Evolutionary conservation across 2,888 invertebrate species (phyloP), one percentile per base, ranked within the genome.

Genomic region (Ornithoptera priamus): DNA sequence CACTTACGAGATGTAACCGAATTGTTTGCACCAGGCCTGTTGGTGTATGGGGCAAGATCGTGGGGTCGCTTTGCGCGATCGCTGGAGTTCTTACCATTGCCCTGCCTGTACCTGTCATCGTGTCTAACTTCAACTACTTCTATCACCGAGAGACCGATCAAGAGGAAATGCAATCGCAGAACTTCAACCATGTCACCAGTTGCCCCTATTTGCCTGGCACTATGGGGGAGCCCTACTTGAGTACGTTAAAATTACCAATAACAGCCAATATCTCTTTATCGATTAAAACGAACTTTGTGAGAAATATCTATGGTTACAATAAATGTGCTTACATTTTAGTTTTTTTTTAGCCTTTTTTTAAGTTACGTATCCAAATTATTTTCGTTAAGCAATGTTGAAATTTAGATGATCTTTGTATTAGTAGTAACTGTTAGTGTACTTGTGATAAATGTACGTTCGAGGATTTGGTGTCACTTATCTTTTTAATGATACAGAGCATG

Each of bases 41-140:
- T 85, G 99, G 99, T 86, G 98, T 99, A 80, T 99, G 99, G 99
- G 99, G 99, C 86, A 98, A 98, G 94, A 98, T 98, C 92, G 99
- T 99, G 84, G 99, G 99, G 79, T 99, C 99, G 81, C 94, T 99
- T 84, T 99, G 99, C 93, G 99, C 99, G 88, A 99, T 99, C 92
- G 99, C 99, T 88, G 99, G 99, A 93, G 99, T 99, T 88, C 95
- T 99, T 93, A 99, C 99, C 90, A 99, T 99, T 92, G 99, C 99
- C 77, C 95, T 99, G 85, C 99, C 99, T 78, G 99, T 99, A 86
- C 99, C 99, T 82, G 99, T 99, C 94, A 99, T 99, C 94, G 99
- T 99, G 88, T 99, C 99, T 93, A 99, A 99, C 94, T 99, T 99
- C 96, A 99, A 99, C 94, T 99, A 99, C 94, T 99, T 99, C 95